These are phyloP conservation scores for Apeltes quadracus DNA, from an alignment of 2,113 vertebrate genomes.

Conservation along the genomic window DNA sequence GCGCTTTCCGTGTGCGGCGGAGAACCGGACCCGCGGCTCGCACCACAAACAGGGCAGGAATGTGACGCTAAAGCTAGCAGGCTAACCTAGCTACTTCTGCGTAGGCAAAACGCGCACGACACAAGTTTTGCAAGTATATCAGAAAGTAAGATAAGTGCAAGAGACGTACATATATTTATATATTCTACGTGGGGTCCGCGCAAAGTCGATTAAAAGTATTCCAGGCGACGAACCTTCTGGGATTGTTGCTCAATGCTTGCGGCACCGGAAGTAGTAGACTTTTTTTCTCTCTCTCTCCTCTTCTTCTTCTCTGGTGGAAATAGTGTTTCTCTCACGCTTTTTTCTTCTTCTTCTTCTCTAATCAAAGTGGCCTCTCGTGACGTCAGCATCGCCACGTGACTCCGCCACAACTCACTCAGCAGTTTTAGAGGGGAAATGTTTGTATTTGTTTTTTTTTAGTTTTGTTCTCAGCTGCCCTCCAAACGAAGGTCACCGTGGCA, in stretches of 20 bases:
- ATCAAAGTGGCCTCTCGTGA: neutral
- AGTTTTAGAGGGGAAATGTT: neutral
- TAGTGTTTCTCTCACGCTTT: neutral
- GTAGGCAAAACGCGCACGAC: neutral
- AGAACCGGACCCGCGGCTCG: neutral
- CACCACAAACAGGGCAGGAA: slow-evolving; percentile 49
- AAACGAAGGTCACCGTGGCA: neutral
- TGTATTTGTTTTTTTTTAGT: fast-evolving
- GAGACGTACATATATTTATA: neutral
- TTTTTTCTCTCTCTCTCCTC: neutral
- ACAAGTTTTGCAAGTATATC: neutral
- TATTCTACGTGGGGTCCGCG: fast-evolving
- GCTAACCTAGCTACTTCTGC: slow-evolving; percentile 27
- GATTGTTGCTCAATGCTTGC: slow-evolving; percentile 51
- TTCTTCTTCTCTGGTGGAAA: slow-evolving; percentile 3
- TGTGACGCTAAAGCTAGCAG: slow-evolving; percentile 62
- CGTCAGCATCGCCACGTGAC: slow-evolving; percentile 22
- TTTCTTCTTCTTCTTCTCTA: neutral
- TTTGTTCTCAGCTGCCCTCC: neutral
- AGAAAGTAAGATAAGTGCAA: fast-evolving
- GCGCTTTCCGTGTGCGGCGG: neutral
- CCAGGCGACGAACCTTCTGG: slow-evolving; percentile 64
- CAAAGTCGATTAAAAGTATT: neutral
- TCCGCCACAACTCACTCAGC: neutral
- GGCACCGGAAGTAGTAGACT: slow-evolving; percentile 31